Evolutionary conservation across 2,113 vertebrate genomes (phyloP), one percentile per base, ranked within the genome.

Genomic region (Onychostruthus taczanowskii): DNA sequence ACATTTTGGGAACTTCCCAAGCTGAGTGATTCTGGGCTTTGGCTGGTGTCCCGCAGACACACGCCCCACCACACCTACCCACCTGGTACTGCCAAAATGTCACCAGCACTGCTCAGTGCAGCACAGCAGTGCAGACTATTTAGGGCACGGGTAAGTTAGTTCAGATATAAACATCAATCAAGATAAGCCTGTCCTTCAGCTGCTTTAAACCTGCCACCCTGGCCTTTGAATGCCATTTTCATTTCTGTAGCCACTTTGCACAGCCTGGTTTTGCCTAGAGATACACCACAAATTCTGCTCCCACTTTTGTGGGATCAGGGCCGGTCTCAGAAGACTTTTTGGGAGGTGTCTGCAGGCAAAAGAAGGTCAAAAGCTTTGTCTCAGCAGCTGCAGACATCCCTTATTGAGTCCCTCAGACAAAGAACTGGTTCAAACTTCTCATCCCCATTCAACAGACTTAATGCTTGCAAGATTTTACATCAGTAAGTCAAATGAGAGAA

Each of bases 91-190:
- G 67, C 47, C 0, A 0, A 90, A 93, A 95, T 85, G 82, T 69
- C 82, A 79, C 19, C 2, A 2, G 26, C 31, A 31, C 50, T 66
- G 72, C 62, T 78, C 62, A 26, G 69, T 11, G 4, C 64, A 63
- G 47, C 3, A 7, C 68, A 77, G 69, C 43, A 62, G 5, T 12
- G 35, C 23, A n/a, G 30, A 21, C 50, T 89, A 31, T 90, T 86
- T 59, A 70, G 52, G 53, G 72, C 35, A 77, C 79, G 79, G 30
- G 27, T 86, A 89, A 66, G 61, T 69, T 81, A 72, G 43, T 85
- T 86, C 68, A 74, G 68, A 84, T 81, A 81, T 39, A 86, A 90
- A 90, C 56, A 96, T 55, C 20, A 69, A 59, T 39, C 76, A 77
- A 62, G 90, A 74, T 16, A 77, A 92, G 39, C 37, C 70, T 77